Conservation (phyloP, 2,888 invertebrate genomes). For the Rhabditoides inermis region DNA sequence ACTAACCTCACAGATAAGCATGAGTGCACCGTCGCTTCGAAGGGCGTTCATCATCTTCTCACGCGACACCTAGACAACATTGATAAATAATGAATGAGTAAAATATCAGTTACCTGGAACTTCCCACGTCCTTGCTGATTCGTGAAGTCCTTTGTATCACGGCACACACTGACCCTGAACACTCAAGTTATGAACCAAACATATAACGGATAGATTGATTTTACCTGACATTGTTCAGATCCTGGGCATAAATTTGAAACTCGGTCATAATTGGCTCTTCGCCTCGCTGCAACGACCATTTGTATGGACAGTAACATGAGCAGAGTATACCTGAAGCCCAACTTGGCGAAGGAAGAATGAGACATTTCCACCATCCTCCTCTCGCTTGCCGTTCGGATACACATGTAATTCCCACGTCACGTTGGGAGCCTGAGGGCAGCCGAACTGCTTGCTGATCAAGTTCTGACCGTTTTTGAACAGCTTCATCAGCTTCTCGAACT, state of each 20-base stretch:
- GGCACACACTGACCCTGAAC: constrained; percentile 43
- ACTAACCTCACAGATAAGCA: constrained; percentile 42
- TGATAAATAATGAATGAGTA: background rate
- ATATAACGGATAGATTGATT: too few species aligned
- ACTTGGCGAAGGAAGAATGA: constrained; percentile 49
- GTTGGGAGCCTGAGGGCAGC: constrained; percentile 35
- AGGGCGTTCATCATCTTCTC: constrained; percentile 44
- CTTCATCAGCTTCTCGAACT: constrained; percentile 48
- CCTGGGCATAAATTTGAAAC: constrained; percentile 47
- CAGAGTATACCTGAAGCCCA: constrained; percentile 22
- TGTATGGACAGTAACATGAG: constrained; percentile 3
- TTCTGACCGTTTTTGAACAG: constrained; percentile 45
- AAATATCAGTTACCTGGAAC: constrained; percentile 33
- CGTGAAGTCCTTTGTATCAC: constrained; percentile 50
- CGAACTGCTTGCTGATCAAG: constrained; percentile 40
- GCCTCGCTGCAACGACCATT: constrained; percentile 27
- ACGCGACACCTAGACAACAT: constrained; percentile 19
- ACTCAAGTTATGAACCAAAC: too few species aligned
- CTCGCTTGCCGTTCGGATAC: constrained; percentile 50
- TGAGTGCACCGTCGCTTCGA: constrained; percentile 36
- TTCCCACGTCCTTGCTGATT: constrained; percentile 50
- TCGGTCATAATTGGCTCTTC: constrained; percentile 50
- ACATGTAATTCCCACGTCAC: constrained; percentile 51
- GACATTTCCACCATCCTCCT: constrained; percentile 44
- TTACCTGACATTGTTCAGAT: constrained; percentile 24